Evolutionary conservation across 2,888 invertebrate species (phyloP).

Genomic region (Crocallis elinguaria): DNA sequence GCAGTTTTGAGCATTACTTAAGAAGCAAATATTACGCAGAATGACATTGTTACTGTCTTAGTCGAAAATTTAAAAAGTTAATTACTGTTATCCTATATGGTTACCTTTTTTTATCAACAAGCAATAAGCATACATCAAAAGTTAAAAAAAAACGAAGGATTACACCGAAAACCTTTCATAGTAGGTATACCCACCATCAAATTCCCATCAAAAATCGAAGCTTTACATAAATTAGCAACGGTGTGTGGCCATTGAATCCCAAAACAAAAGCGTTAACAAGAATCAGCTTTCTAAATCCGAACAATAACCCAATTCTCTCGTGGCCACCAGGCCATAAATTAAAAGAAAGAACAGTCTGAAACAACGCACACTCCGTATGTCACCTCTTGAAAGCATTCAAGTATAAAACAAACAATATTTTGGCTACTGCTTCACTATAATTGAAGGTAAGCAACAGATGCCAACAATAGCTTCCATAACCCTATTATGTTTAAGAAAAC

Average conservation of each 20-base stretch:
- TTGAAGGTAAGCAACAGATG: constrained; percentile 71
- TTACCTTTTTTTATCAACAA: neutral
- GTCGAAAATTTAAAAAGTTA: too few species aligned
- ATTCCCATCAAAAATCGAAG: constrained; percentile 31
- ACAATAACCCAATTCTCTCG: constrained; percentile 73
- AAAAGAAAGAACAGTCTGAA: constrained; percentile 61
- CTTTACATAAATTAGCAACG: constrained; percentile 57
- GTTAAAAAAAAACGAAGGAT: constrained; percentile 4
- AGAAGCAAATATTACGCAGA: too few species aligned
- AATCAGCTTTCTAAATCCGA: constrained; percentile 49
- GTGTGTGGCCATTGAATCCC: constrained; percentile 57
- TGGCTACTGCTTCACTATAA: constrained; percentile 70
- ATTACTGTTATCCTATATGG: too few species aligned
- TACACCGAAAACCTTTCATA: constrained; percentile 37
- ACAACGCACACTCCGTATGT: constrained; percentile 64
- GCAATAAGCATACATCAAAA: neutral
- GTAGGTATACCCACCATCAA: constrained; percentile 25
- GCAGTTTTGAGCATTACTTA: too few species aligned
- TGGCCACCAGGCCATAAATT: constrained; percentile 75
- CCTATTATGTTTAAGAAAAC: constrained; percentile 77
- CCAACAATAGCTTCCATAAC: constrained; percentile 70
- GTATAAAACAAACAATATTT: constrained; percentile 82
- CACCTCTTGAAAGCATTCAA: constrained; percentile 75
- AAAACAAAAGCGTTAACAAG: constrained; percentile 35
- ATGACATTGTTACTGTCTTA: too few species aligned